Evolutionary conservation across 2,797 vertebrate genomes (phyloP).

Genomic region (Pseudochirops cupreus): DNA sequence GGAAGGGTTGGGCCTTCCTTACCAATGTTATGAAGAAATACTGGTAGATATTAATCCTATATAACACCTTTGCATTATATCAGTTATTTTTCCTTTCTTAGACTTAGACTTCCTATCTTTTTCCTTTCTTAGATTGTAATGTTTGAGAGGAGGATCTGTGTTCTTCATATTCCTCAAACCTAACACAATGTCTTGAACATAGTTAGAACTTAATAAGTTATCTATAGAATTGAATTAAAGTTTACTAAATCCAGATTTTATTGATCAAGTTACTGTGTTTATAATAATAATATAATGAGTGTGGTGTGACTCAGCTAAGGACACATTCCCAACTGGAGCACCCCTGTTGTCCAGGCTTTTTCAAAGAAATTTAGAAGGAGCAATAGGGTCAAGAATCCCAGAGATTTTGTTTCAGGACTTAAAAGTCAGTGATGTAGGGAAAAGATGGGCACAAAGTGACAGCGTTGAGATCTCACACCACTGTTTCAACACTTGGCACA

Average conservation of each 20-base stretch:
- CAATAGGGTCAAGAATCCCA: neutral
- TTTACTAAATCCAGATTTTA: neutral
- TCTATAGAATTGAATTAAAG: neutral
- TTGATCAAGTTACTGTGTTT: neutral
- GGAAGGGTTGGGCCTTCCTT: neutral
- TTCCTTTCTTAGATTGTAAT: neutral
- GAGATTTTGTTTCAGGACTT: neutral
- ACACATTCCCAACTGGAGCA: neutral
- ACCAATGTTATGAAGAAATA: neutral
- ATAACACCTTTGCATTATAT: neutral
- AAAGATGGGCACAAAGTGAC: neutral
- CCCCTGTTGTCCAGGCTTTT: neutral
- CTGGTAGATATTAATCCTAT: neutral
- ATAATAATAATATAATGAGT: neutral
- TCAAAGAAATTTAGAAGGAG: neutral
- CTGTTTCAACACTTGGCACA: neutral
- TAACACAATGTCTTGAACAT: neutral
- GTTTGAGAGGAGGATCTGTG: neutral
- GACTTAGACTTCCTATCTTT: neutral
- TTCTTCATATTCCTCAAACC: neutral
- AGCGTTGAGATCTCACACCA: neutral
- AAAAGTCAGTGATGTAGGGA: neutral
- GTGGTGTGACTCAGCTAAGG: neutral
- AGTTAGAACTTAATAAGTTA: neutral
- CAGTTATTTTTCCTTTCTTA: neutral